A percentile compares a stretch with the other conserved stretches of the same genome.
Evolutionary conservation across 2,797 vertebrate species (phyloP).

Genomic region (Enteromius treurensis): DNA sequence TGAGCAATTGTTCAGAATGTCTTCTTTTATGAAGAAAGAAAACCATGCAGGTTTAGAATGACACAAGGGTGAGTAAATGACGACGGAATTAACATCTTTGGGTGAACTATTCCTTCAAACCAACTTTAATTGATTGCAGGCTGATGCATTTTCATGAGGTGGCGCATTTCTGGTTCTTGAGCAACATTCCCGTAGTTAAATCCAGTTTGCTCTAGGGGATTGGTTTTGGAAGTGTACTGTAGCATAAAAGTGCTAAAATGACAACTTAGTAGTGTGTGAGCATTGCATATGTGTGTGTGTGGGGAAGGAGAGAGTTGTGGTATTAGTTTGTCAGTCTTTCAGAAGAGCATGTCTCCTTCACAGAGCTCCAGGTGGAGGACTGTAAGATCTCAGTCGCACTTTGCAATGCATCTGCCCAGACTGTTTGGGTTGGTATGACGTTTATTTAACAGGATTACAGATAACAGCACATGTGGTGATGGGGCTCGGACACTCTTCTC

Average conservation of each 20-base stretch:
- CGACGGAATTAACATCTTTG: not conserved
- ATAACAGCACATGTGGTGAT: constrained; percentile 53
- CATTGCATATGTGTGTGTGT: not conserved
- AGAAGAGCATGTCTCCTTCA: constrained; percentile 36
- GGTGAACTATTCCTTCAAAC: not conserved
- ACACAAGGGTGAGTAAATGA: not conserved
- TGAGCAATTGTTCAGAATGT: not conserved
- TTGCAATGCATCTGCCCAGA: constrained; percentile 30
- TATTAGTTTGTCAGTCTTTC: constrained; percentile 29
- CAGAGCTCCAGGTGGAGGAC: constrained; percentile 28
- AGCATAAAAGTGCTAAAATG: constrained; percentile 23
- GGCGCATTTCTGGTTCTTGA: constrained; percentile 14
- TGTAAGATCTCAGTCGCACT: constrained; percentile 42
- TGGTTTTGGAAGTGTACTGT: constrained; percentile 19
- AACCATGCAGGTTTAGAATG: not conserved
- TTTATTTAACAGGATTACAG: constrained; percentile 54
- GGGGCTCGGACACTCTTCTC: constrained; percentile 49
- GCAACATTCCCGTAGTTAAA: not conserved
- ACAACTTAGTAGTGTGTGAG: not conserved
- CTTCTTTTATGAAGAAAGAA: not conserved
- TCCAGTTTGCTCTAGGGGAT: not conserved
- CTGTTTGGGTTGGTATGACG: constrained; percentile 33
- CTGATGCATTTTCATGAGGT: not conserved
- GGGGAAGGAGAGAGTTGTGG: not conserved
- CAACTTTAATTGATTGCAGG: not conserved